A percentile compares a stretch with the other conserved stretches of the same genome.
These are phyloP conservation scores for Hippocampus abdominalis DNA, from an alignment of 2,113 vertebrate species.

Conservation along the genomic window DNA sequence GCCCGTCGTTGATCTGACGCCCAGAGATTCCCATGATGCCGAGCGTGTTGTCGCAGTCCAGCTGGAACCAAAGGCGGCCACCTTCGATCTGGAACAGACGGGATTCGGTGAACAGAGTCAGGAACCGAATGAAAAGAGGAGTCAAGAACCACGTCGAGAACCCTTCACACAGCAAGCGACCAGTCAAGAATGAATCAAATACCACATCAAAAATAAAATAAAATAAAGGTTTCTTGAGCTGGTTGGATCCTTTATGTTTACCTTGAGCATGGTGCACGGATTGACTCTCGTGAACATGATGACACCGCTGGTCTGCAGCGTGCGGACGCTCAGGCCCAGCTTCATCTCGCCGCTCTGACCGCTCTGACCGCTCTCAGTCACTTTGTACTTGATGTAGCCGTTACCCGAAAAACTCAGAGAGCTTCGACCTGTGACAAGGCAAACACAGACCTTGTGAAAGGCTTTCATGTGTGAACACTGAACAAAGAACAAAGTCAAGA, in stretches of 20 bases:
- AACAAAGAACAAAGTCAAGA: too few relatives aligned
- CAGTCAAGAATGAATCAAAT: background rate
- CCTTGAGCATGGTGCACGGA: slow-evolving; percentile 95
- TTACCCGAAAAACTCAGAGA: slow-evolving; percentile 95
- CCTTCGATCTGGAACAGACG: slow-evolving; percentile 78
- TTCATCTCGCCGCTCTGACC: slow-evolving; percentile 79
- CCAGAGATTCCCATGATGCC: slow-evolving; percentile 92
- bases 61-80: slow-evolving; percentile 92
- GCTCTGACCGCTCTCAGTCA: slow-evolving; percentile 72
- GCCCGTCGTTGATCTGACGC: slow-evolving; percentile 86
- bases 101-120: background rate
- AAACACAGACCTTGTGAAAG: too few relatives aligned
- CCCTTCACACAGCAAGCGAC: background rate
- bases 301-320: slow-evolving; percentile 89
- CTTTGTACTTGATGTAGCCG: slow-evolving; percentile 95
- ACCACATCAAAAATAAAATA: background rate
- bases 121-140: background rate
- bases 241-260: slow-evolving; percentile 34
- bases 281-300: slow-evolving; percentile 93
- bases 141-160: background rate
- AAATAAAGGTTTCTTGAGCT: too few relatives aligned
- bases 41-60: slow-evolving; percentile 88
- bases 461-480: background rate
- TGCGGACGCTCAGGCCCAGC: slow-evolving; percentile 86
- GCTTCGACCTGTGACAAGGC: slow-evolving; percentile 77